A percentile compares a stretch with the other conserved stretches of the same genome.
Evolutionary conservation across 2,888 invertebrate species (phyloP).

Genomic region (Galerucella nymphaeae): DNA sequence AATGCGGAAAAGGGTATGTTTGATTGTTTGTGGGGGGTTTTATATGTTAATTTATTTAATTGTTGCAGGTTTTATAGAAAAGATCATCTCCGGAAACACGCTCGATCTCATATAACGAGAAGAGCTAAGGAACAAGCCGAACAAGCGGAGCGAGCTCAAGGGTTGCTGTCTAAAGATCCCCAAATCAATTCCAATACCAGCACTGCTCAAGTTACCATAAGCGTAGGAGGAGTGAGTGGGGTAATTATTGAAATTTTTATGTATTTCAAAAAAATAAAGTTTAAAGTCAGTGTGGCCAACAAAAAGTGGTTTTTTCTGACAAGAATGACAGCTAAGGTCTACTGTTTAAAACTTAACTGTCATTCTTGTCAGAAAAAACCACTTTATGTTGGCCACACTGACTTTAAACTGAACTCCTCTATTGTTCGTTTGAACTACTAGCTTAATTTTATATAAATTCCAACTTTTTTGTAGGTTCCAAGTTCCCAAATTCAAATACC

Average conservation of each 20-base stretch:
- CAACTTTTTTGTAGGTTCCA: conserved; percentile 66
- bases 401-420: no score
- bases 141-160: conserved; percentile 54
- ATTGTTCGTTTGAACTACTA: neutral
- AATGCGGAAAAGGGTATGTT: conserved; percentile 73
- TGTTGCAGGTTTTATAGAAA: conserved; percentile 77
- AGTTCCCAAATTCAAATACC: conserved; percentile 72
- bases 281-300: no score
- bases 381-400: no score
- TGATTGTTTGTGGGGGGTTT: neutral
- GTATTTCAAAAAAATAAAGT: no score
- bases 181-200: conserved; percentile 46
- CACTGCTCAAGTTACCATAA: conserved; percentile 61
- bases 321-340: no score
- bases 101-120: conserved; percentile 81
- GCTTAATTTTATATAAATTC: no score
- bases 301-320: no score
- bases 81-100: conserved; percentile 84
- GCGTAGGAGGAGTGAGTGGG: conserved; percentile 54
- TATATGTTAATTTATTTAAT: neutral
- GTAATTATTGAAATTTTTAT: neutral
- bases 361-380: no score
- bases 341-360: no score
- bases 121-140: conserved; percentile 77
- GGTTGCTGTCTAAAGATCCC: conserved; percentile 49